Evolutionary conservation across 2,797 vertebrate genomes (phyloP).

Genomic region (Pseudocheirus occidentalis): DNA sequence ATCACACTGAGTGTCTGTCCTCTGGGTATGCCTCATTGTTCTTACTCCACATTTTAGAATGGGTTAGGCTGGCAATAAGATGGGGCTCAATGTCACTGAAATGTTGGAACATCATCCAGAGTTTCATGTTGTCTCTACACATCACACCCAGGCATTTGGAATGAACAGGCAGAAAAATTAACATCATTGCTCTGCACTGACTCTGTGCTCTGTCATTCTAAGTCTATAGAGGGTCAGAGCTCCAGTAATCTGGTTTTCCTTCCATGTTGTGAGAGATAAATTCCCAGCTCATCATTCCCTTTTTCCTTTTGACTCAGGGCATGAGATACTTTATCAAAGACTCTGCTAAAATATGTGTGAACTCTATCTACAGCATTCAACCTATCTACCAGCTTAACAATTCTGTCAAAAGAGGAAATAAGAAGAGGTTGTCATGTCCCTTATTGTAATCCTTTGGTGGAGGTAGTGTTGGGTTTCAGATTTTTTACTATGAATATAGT

Average conservation of each 20-base stretch:
- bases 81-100: neutral
- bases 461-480: neutral
- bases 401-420: neutral
- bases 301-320: neutral
- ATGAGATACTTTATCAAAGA: constrained; percentile 6
- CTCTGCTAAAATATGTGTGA: constrained; percentile 30
- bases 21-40: neutral
- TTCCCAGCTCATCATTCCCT: neutral
- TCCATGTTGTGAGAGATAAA: neutral
- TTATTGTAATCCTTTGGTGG: neutral
- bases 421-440: constrained; percentile 16
- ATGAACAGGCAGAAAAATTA: neutral
- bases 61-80: neutral
- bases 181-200: neutral
- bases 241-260: neutral
- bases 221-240: neutral
- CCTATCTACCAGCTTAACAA: neutral
- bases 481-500: neutral
- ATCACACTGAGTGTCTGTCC: neutral
- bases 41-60: neutral
- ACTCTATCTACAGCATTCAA: neutral
- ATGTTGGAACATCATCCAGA: neutral
- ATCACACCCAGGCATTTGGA: neutral
- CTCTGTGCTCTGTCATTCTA: neutral
- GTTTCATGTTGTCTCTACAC: neutral